Evolutionary conservation across 1,140 invertebrate species (phyloP), one percentile per base, ranked within the genome.

Genomic region (Zaprionus africanus): DNA sequence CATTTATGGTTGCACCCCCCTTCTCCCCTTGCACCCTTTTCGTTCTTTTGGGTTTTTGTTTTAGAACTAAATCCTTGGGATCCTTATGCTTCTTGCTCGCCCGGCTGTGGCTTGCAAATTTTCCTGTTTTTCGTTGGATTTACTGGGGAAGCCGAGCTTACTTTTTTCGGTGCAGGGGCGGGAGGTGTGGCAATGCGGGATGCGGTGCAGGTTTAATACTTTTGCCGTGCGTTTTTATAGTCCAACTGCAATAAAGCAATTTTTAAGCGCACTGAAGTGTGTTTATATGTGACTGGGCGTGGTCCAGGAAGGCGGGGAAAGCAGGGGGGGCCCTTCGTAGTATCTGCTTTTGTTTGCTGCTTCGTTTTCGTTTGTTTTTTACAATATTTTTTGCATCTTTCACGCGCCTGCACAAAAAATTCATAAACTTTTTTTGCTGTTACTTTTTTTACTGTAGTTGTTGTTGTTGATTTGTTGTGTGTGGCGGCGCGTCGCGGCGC

Each of bases 181-280:
- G 34, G 41, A 5, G 19, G 28, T 31, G 28, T 9, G 7, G 28
- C 28, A 31, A 43, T 26, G 31, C 22, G 28, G 19, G 17, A 26
- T 57, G 51, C 38, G 68, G 49, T 43, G 38, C 46, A 51, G 28
- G 60, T 63, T 76, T 76, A 71, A 76, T 73, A 72, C 59, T 66
- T 82, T 67, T 90, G 85, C 85, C 85, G 85, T 88, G 84, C 85
- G 81, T 84, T 88, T 88, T 88, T 88, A 88, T 88, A 90, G 81
- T 90, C 84, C 84, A 73, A 88, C 84, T 88, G 84, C 84, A 88
- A 88, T 88, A 88, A 88, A 88, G 84, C 84, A 88, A 88, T 88
- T 88, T 88, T 88, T 90, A 88, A 88, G 84, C 84, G 85, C 84
- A 88, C 85, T 88, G 84, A 84, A 88, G 84, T 88, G 84, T 88